A percentile compares a stretch with the other conserved stretches of the same genome.
phyloP scores from a whole-genome alignment of 2,888 invertebrate genomes.

The Drosophila recens region DNA sequence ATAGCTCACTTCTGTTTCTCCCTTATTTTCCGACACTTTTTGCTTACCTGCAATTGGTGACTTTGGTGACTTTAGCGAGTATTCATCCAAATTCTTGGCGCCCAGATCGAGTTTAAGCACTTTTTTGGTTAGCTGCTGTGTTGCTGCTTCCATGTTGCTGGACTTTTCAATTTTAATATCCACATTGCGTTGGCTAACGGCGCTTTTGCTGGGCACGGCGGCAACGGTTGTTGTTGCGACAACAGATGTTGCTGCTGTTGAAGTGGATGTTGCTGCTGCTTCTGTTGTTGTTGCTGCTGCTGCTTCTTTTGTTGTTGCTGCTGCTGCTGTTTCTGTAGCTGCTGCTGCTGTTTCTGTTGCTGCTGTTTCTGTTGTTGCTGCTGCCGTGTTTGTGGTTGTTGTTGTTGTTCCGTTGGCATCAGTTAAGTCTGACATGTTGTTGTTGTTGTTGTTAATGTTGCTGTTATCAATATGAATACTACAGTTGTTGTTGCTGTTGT shows the following conservation, averaged over 20 bases:
- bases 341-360: constrained; percentile 29
- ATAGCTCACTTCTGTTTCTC: background rate
- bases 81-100: constrained; percentile 81
- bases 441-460: constrained; percentile 26
- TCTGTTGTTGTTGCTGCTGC: constrained; percentile 34
- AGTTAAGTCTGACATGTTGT: constrained; percentile 13
- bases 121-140: constrained; percentile 82
- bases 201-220: constrained; percentile 83
- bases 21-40: background rate
- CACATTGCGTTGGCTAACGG: constrained; percentile 88
- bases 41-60: constrained; percentile 83
- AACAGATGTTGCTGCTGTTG: constrained; percentile 25
- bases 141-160: constrained; percentile 79
- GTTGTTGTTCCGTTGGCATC: constrained; percentile 15
- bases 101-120: constrained; percentile 84
- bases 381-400: constrained; percentile 27
- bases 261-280: constrained; percentile 27
- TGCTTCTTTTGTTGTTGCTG: constrained; percentile 28
- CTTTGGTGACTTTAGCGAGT: constrained; percentile 84
- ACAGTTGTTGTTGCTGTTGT: constrained; percentile 17
- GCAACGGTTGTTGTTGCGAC: constrained; percentile 20
- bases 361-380: constrained; percentile 34
- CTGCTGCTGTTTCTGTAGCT: constrained; percentile 29
- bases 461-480: constrained; percentile 41
- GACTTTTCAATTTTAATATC: constrained; percentile 86